These are phyloP conservation scores for Heliconius melpomene DNA, from an alignment of 1,140 invertebrate species.

Conservation along the genomic window DNA sequence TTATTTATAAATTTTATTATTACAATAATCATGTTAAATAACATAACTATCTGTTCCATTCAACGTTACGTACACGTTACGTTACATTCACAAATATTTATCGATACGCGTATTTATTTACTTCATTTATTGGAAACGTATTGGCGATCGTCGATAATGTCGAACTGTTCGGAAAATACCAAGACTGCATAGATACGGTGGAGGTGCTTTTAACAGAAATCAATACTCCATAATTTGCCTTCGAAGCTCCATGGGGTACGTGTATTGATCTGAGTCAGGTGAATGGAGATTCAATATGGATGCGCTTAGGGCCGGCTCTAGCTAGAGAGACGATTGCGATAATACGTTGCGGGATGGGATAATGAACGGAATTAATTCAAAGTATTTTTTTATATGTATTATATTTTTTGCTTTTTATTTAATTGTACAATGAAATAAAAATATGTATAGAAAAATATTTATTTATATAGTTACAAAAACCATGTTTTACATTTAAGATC, in stretches of 20 bases:
- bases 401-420: no score
- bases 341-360: background rate
- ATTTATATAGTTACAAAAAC: no score
- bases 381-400: background rate
- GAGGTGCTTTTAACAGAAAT: conserved; percentile 76
- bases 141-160: conserved; percentile 81
- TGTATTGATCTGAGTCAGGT: conserved; percentile 53
- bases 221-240: conserved; percentile 75
- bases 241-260: conserved; percentile 56
- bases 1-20: no score
- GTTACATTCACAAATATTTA: conserved; percentile 6
- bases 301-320: background rate
- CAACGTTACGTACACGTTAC: no score
- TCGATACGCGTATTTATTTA: conserved; percentile 35
- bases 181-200: conserved; percentile 70
- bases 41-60: no score
- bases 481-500: no score
- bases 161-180: conserved; percentile 80
- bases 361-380: background rate
- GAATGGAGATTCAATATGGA: conserved; percentile 36
- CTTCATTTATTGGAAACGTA: conserved; percentile 59
- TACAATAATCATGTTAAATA: no score
- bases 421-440: no score
- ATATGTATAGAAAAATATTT: no score
- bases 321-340: background rate